These are phyloP conservation scores for Axinella damicornis DNA, from an alignment of 37 sponge, comb jelly and placozoan genomes.

Conservation along the genomic window DNA sequence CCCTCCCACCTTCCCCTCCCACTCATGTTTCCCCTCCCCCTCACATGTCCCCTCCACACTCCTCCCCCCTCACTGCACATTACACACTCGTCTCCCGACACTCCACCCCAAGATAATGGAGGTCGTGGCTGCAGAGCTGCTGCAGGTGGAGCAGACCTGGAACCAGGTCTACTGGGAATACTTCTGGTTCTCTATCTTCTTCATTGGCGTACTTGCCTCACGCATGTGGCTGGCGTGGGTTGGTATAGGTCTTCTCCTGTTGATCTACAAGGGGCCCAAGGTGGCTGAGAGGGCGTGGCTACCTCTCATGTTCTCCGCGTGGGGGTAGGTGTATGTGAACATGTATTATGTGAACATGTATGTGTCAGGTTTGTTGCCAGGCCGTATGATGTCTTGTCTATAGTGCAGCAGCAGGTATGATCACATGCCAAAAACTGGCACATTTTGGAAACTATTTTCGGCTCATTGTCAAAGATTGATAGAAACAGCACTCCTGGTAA, in stretches of 20 bases:
- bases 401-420: no score
- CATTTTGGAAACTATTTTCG: no score
- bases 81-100: background rate
- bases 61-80: no score
- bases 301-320: conserved; percentile 48
- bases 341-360: no score
- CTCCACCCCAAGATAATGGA: background rate
- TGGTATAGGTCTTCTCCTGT: conserved; percentile 5
- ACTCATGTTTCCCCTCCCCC: no score
- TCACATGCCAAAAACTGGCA: no score
- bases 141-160: background rate
- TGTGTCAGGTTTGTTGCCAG: no score
- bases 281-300: conserved; percentile 58
- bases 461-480: no score
- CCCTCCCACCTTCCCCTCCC: no score
- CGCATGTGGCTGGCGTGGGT: conserved; percentile 44
- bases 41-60: background rate
- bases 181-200: conserved; percentile 48
- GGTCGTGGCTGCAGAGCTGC: background rate
- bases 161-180: conserved; percentile 42
- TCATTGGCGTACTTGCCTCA: conserved; percentile 50
- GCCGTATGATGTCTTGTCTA: no score
- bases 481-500: no score
- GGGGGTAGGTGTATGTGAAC: conserved; percentile 72
- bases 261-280: conserved; percentile 1